Evolutionary conservation across 53 echinoderm and acorn worm species (phyloP).

Genomic region (Luidia sarsii): DNA sequence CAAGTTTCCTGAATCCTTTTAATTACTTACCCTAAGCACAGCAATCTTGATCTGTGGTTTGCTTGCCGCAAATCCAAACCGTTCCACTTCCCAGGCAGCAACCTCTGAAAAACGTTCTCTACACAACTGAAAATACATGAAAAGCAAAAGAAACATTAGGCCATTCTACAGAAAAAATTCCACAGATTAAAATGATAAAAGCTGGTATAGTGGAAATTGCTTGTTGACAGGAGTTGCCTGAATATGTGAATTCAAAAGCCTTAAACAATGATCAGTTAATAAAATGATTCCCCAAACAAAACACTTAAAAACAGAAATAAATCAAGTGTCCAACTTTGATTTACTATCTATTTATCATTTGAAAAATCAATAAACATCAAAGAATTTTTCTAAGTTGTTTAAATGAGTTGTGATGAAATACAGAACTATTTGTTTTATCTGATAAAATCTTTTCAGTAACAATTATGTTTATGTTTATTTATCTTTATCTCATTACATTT

Average conservation of each 20-base stretch:
- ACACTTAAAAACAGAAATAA: neutral
- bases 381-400: no score
- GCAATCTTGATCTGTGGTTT: slow-evolving; percentile 83
- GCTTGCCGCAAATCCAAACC: slow-evolving; percentile 77
- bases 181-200: neutral
- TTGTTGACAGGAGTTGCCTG: neutral
- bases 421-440: no score
- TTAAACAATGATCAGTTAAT: neutral
- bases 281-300: neutral
- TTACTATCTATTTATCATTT: neutral
- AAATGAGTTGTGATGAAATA: no score
- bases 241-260: neutral
- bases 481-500: no score
- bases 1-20: no score
- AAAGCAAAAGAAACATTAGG: neutral
- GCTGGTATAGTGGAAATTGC: no score
- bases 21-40: slow-evolving; percentile 71
- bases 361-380: no score
- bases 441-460: no score
- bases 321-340: neutral
- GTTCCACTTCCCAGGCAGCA: slow-evolving; percentile 86
- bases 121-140: slow-evolving; percentile 51
- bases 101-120: slow-evolving; percentile 75
- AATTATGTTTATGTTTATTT: no score
- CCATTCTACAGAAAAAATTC: neutral